Evolutionary conservation across 1,140 invertebrate species (phyloP).

Genomic region (Drosophila takahashii): DNA sequence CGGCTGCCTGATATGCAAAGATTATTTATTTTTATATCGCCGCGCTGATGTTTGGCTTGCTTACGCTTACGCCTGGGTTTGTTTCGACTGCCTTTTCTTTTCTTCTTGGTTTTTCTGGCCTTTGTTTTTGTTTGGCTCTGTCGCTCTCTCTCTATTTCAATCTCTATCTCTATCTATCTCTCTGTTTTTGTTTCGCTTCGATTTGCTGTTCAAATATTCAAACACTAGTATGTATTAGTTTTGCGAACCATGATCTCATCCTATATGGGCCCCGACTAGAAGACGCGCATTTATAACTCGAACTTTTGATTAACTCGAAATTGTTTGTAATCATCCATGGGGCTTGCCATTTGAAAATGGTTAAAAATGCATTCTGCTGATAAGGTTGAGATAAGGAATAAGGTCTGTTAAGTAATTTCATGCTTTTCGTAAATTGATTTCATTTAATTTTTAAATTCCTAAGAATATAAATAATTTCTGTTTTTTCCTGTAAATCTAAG

Average conservation of each 20-base stretch:
- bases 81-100: constrained; percentile 36
- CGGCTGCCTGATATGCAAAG: constrained; percentile 78
- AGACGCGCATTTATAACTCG: constrained; percentile 67
- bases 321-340: constrained; percentile 6
- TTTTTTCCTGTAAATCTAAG: neutral
- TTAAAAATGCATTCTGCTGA: neutral
- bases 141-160: constrained; percentile 8
- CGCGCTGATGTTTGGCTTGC: constrained; percentile 75
- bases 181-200: constrained; percentile 72
- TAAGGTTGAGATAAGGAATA: neutral
- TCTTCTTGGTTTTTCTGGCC: constrained; percentile 36
- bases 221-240: constrained; percentile 66
- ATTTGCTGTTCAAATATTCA: constrained; percentile 44
- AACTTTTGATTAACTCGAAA: constrained; percentile 42
- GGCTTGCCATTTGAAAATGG: neutral
- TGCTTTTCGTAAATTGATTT: neutral
- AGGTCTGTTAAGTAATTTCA: neutral
- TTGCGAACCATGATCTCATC: constrained; percentile 77
- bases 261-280: constrained; percentile 54
- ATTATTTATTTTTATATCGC: constrained; percentile 81
- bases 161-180: constrained; percentile 11
- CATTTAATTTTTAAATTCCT: neutral
- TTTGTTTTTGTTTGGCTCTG: constrained; percentile 52
- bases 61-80: constrained; percentile 67
- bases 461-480: neutral